These are phyloP conservation scores for Monomorium pharaonis DNA, from an alignment of 1,140 invertebrate species.

Conservation along the genomic window DNA sequence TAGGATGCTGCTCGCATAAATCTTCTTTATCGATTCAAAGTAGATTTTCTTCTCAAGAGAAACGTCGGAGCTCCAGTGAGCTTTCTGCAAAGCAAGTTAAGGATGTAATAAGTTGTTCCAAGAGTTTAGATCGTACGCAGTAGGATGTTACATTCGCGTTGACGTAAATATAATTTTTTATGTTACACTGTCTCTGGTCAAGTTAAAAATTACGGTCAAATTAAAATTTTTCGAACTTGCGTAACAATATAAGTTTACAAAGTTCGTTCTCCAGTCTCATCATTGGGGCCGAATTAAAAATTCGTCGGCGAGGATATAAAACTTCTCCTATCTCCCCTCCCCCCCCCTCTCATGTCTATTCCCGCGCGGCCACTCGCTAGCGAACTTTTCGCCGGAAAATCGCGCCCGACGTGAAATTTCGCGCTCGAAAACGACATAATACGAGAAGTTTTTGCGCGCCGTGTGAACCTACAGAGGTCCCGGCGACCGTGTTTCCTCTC, in stretches of 20 bases:
- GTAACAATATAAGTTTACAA: not conserved
- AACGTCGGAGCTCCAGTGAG: not conserved
- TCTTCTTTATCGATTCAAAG: not conserved
- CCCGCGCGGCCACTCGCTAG: not conserved
- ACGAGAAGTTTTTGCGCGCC: conserved; percentile 23
- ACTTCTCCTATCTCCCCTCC: conserved; percentile 35
- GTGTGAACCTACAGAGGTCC: not conserved
- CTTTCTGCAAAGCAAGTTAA: not conserved
- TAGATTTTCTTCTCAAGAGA: not conserved
- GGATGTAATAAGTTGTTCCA: no score
- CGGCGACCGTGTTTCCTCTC: not conserved
- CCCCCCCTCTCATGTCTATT: conserved; percentile 1
- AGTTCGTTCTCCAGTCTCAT: conserved; percentile 1
- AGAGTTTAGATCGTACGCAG: not conserved
- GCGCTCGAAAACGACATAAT: conserved; percentile 21
- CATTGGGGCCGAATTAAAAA: conserved; percentile 24
- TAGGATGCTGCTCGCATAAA: not conserved
- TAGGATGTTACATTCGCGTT: not conserved
- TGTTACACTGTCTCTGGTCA: not conserved
- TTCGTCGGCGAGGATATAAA: not conserved
- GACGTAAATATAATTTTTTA: conserved; percentile 1
- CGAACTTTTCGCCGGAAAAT: conserved; percentile 5
- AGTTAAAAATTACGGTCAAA: not conserved
- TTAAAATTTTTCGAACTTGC: conserved; percentile 20
- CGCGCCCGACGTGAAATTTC: not conserved